Evolutionary conservation across 2,113 vertebrate genomes (phyloP).

Genomic region (Leiothrix lutea): DNA sequence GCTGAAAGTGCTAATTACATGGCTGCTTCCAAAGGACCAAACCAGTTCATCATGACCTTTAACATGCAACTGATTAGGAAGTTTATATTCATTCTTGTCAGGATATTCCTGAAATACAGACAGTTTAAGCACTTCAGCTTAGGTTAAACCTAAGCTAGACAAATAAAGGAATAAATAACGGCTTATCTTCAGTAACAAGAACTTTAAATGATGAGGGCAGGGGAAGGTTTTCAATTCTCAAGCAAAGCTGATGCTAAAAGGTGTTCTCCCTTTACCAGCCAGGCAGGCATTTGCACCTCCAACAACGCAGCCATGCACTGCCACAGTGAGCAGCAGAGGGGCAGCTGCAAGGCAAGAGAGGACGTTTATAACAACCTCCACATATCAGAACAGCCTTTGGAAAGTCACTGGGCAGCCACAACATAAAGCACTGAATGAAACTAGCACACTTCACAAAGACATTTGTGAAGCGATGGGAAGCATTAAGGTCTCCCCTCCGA

Average conservation of each 20-base stretch:
- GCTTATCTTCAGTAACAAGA: background rate
- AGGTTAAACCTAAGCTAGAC: background rate
- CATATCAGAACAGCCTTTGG: fast-evolving
- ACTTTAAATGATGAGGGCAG: background rate
- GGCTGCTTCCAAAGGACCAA: background rate
- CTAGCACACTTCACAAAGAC: fast-evolving
- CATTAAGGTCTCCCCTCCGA: background rate
- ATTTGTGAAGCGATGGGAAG: background rate
- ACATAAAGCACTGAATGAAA: background rate
- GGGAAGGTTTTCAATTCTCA: background rate
- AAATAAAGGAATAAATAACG: background rate
- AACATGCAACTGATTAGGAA: background rate
- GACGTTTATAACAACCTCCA: background rate
- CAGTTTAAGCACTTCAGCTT: background rate
- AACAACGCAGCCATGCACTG: fast-evolving
- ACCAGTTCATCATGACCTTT: conserved; percentile 4
- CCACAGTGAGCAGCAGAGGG: fast-evolving
- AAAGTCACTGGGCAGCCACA: background rate
- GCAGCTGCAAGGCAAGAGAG: fast-evolving
- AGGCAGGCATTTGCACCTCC: background rate
- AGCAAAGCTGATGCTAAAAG: background rate
- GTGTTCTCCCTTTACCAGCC: background rate
- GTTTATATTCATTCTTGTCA: background rate
- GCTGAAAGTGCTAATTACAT: background rate
- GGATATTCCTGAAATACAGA: background rate